Conservation (phyloP, 2,888 invertebrate genomes). For the Piscicola geometra region DNA sequence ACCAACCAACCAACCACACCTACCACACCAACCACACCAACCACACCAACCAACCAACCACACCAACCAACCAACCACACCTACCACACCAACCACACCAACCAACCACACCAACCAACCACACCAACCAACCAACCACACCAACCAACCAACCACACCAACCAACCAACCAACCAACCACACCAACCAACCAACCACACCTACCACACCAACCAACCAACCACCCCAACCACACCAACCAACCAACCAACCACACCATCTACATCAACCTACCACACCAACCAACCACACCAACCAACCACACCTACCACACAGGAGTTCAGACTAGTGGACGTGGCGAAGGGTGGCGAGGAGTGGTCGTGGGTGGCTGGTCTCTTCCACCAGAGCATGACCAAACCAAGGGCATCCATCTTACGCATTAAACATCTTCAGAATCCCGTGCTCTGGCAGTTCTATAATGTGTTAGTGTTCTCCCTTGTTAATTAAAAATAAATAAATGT, state of each 20-base stretch:
- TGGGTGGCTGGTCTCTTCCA: constrained; percentile 49
- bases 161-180: background rate
- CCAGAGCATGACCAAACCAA: constrained; percentile 47
- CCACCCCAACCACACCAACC: background rate
- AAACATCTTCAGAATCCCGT: constrained; percentile 51
- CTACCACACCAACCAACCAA: background rate
- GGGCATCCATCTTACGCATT: constrained; percentile 47
- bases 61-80: too few species aligned
- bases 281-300: background rate
- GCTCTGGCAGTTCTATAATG: constrained; percentile 51
- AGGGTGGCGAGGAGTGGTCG: constrained; percentile 47
- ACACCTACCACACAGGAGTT: constrained; percentile 41
- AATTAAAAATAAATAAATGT: background rate
- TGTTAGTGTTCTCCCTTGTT: constrained; percentile 47
- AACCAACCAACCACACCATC: background rate
- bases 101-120: too few species aligned
- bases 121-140: too few species aligned
- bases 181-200: background rate
- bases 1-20: too few species aligned
- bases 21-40: too few species aligned
- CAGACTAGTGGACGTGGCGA: constrained; percentile 46
- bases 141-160: background rate
- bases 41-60: too few species aligned
- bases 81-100: too few species aligned
- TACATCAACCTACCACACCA: background rate